Evolutionary conservation across 2,113 vertebrate genomes (phyloP), one percentile per base, ranked within the genome.

Genomic region (Phainopepla nitens): DNA sequence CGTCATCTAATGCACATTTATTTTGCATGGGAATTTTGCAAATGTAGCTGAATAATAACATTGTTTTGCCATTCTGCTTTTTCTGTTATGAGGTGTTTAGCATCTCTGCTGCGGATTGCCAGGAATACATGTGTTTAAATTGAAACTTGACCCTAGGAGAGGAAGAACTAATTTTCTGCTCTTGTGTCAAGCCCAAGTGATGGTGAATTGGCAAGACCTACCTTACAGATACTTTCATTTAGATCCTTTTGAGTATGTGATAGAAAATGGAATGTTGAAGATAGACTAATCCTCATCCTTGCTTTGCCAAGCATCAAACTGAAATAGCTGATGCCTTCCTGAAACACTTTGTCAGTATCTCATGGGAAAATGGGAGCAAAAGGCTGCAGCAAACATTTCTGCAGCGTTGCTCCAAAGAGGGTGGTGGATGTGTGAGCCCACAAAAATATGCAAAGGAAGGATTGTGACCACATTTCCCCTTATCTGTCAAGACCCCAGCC

Each of bases 371-470:
- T 2, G 24, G n/a, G 56, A 56, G 57, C 20, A 58, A 60, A 77
- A 51, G 70, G 15, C 50, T 39, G 50, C 71, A 60, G 11, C 8
- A 56, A 17, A 11, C 62, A 41, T 50, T 58, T 27, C 58, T 36
- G 53, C 82, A 49, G 82, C 5, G 0, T 10, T n/a, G 27, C n/a
- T 70, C 22, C 80, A 14, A 56, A 8, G 3, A 11, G 21, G 0
- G 29, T 8, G n/a, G 11, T 4, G 64, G 57, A 17, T 18, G 35
- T 18, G 3, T 33, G 75, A 31, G 51, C 65, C 85, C 62, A 47
- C 14, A 9, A 25, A 23, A 24, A 16, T 1, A 44, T 80, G 65
- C 78, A 54, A 6, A 18, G 10, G 13, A 20, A n/a, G 58, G 51
- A 10, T 15, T 35, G 65, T 39, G 83, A 9, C 24, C 27, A 9